phyloP scores from a whole-genome alignment of 2,797 vertebrate species.

The Serranus cabrilla region DNA sequence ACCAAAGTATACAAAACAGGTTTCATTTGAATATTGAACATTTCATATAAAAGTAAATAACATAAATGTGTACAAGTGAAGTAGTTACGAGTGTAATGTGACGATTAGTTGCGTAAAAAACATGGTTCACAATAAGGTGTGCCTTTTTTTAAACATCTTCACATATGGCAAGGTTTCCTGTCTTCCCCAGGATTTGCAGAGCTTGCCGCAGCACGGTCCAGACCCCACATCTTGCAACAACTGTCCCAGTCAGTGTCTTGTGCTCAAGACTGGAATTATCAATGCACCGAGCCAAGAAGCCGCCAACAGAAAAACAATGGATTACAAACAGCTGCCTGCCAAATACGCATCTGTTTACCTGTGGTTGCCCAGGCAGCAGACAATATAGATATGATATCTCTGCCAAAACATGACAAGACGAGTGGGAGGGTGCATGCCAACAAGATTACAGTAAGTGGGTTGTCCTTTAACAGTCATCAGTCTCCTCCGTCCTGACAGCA shows the following conservation, averaged over 20 bases:
- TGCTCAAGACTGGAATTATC: constrained; percentile 46
- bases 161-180: neutral
- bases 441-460: constrained; percentile 72
- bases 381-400: constrained; percentile 62
- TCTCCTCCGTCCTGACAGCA: constrained; percentile 43
- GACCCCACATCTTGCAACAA: constrained; percentile 19
- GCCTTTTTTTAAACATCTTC: neutral
- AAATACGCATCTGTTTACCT: constrained; percentile 64
- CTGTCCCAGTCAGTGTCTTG: constrained; percentile 43
- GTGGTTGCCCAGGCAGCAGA: constrained; percentile 66
- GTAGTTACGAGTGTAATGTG: too few species aligned
- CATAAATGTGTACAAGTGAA: too few species aligned
- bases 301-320: constrained; percentile 44
- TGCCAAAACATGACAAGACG: constrained; percentile 52
- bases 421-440: constrained; percentile 59
- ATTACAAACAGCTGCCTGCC: constrained; percentile 56
- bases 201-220: neutral
- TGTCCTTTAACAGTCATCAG: constrained; percentile 61
- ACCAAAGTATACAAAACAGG: too few species aligned
- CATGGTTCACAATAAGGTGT: constrained; percentile 1
- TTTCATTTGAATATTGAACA: too few species aligned
- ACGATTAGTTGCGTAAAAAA: too few species aligned
- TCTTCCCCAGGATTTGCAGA: neutral
- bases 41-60: too few species aligned
- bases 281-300: constrained; percentile 41